Conservation (phyloP, 2,113 vertebrate species). For the Malurus cyaneus region DNA sequence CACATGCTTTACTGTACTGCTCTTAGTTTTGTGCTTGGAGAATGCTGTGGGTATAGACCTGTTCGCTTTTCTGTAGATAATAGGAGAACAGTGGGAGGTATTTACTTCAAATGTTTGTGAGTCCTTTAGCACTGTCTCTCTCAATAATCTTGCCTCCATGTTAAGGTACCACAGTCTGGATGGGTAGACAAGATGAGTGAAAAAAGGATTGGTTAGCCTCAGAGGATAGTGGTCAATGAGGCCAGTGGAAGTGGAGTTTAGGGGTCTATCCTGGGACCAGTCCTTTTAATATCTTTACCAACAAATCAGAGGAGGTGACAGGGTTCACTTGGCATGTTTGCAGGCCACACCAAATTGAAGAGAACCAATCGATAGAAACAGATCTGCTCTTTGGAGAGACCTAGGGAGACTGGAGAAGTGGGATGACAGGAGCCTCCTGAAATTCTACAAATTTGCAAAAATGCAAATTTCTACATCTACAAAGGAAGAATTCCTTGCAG, state of each 20-base stretch:
- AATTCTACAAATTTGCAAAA: neutral
- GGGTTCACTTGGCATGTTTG: neutral
- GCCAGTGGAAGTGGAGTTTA: neutral
- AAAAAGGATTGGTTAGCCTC: neutral
- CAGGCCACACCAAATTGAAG: neutral
- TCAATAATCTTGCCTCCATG: neutral
- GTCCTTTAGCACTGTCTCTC: neutral
- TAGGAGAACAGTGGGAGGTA: neutral
- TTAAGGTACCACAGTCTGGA: neutral
- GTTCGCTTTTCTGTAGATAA: neutral
- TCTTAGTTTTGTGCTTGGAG: neutral
- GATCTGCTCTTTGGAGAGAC: neutral
- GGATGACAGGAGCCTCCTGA: neutral
- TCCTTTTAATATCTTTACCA: neutral
- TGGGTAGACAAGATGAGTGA: neutral
- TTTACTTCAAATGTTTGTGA: neutral
- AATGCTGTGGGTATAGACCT: neutral
- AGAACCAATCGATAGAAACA: neutral
- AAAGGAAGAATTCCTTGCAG: neutral
- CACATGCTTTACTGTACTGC: neutral
- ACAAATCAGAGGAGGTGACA: neutral
- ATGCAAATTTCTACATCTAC: neutral
- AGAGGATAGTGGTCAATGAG: neutral
- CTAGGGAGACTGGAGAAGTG: neutral
- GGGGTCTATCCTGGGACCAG: neutral